phyloP scores from a whole-genome alignment of 2,113 vertebrate species.

The Grantiella picta region DNA sequence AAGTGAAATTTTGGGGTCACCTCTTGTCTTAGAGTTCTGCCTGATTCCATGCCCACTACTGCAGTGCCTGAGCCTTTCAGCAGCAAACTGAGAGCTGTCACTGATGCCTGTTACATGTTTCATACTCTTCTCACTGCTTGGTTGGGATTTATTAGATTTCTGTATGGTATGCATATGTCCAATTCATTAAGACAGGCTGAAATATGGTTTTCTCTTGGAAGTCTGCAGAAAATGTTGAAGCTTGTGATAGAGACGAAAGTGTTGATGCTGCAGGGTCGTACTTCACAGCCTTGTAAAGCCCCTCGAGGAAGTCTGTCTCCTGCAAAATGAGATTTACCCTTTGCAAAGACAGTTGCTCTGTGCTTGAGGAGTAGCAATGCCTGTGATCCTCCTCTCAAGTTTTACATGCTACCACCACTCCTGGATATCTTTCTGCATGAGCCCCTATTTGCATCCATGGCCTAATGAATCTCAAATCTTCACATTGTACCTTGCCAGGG shows the following conservation, averaged over 20 bases:
- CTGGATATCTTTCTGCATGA: background rate
- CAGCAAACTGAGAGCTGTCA: fast-evolving
- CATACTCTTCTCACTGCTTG: background rate
- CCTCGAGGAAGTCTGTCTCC: constrained; percentile 15
- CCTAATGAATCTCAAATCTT: background rate
- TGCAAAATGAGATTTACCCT: constrained; percentile 32
- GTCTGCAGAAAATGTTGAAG: background rate
- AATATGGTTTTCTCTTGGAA: constrained; percentile 12
- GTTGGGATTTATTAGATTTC: background rate
- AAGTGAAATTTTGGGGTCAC: background rate
- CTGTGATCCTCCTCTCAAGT: background rate
- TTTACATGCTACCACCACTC: background rate
- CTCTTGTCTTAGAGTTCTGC: background rate
- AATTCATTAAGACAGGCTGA: constrained; percentile 9
- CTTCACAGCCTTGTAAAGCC: constrained; percentile 27
- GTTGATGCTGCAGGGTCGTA: constrained; percentile 49
- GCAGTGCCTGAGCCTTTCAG: background rate
- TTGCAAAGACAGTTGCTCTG: background rate
- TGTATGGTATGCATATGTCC: background rate
- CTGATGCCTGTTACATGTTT: background rate
- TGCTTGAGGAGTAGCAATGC: background rate
- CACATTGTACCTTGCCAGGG: background rate
- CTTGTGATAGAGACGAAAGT: background rate
- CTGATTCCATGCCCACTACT: background rate
- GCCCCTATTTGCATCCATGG: background rate